phyloP scores from a whole-genome alignment of 2,797 vertebrate genomes.

The Siniperca scherzeri region DNA sequence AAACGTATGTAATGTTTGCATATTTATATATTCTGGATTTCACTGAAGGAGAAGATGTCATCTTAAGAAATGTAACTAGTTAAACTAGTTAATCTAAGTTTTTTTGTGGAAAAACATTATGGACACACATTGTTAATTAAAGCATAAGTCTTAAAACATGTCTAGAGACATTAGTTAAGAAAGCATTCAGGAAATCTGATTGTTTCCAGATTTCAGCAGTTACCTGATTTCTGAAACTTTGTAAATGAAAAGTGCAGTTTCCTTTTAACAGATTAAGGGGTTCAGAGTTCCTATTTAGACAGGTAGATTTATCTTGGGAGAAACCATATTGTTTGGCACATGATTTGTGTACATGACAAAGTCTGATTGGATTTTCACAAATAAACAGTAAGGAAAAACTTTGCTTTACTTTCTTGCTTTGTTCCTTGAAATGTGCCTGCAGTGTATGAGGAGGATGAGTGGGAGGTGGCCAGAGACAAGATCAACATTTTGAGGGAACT shows the following conservation, averaged over 20 bases:
- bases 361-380: constrained; percentile 5
- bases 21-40: not conserved
- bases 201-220: not conserved
- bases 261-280: not conserved
- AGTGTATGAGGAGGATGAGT: constrained; percentile 97
- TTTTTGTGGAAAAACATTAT: not conserved
- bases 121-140: not conserved
- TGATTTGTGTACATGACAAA: not conserved
- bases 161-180: too few species aligned
- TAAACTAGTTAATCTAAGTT: not conserved
- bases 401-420: too few species aligned
- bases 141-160: too few species aligned
- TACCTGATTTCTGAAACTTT: not conserved
- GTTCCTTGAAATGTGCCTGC: constrained; percentile 49
- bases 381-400: not conserved
- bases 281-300: not conserved
- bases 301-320: not conserved
- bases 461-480: constrained; percentile 96
- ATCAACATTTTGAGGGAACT: constrained; percentile 92
- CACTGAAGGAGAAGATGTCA: not conserved
- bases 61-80: too few species aligned
- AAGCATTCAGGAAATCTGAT: not conserved
- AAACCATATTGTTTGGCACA: not conserved
- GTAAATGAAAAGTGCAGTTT: constrained; percentile 1
- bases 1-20: too few species aligned